Evolutionary conservation across 2,888 invertebrate genomes (phyloP).

Genomic region (Mycalesis mineus): DNA sequence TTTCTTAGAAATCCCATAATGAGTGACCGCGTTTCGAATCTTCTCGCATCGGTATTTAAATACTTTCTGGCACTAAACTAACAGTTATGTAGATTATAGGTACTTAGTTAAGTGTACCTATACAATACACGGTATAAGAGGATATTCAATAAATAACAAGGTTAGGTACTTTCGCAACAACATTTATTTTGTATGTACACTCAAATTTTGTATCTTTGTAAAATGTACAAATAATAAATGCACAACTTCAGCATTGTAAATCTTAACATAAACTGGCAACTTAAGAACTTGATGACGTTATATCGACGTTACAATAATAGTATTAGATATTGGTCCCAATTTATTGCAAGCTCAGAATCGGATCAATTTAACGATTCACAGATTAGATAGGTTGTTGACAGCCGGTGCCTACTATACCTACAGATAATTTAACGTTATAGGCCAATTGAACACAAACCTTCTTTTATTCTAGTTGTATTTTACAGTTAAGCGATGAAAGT

Average conservation of each 20-base stretch:
- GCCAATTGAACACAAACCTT: not conserved
- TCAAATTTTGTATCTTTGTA: conserved; percentile 64
- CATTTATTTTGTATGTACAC: conserved; percentile 76
- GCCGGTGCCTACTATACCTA: not conserved
- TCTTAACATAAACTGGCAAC: conserved; percentile 32
- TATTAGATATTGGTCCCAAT: conserved; percentile 58
- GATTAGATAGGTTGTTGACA: not conserved
- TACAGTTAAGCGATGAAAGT: not conserved
- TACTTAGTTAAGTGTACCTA: not conserved
- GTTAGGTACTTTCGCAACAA: conserved; percentile 57
- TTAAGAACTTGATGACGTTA: conserved; percentile 17
- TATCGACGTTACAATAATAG: conserved; percentile 22
- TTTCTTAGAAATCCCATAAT: no score
- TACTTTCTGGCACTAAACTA: no score
- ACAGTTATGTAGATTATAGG: not conserved
- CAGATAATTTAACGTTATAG: not conserved
- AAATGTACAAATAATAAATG: conserved; percentile 77
- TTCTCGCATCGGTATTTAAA: no score
- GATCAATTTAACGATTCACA: conserved; percentile 10
- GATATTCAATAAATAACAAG: conserved; percentile 18
- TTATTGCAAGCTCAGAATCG: conserved; percentile 48
- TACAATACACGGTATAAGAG: not conserved
- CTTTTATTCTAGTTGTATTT: not conserved
- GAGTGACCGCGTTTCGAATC: no score
- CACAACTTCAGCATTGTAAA: conserved; percentile 77